Conservation (phyloP, 2,797 vertebrate species). For the Pitangus sulphuratus region DNA sequence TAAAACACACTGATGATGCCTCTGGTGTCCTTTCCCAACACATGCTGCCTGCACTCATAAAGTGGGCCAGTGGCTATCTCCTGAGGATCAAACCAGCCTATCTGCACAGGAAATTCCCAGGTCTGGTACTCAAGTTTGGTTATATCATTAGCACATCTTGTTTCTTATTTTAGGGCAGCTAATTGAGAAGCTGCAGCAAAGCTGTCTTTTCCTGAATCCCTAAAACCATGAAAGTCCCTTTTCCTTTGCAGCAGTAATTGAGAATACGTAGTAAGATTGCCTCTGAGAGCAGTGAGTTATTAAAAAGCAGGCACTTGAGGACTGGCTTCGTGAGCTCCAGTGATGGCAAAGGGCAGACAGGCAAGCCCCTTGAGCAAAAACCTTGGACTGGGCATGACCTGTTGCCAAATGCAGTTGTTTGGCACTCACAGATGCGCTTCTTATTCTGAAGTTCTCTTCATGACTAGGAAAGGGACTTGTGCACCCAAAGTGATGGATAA, state of each 20-base stretch:
- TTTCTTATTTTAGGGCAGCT: conserved; percentile 1
- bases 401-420: not conserved
- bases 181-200: not conserved
- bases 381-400: not conserved
- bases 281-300: not conserved
- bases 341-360: not conserved
- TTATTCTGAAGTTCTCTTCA: not conserved
- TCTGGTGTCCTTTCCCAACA: not conserved
- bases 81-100: not conserved
- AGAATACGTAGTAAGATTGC: not conserved
- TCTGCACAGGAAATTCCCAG: not conserved
- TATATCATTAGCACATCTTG: not conserved
- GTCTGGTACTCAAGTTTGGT: not conserved
- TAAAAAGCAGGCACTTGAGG: not conserved
- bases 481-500: not conserved
- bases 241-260: not conserved
- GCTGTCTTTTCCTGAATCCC: not conserved
- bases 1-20: not conserved
- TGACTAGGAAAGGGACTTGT: not conserved
- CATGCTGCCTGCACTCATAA: rapidly evolving
- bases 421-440: not conserved
- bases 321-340: not conserved
- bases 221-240: not conserved
- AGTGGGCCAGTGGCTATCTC: not conserved
- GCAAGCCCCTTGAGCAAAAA: not conserved